Conservation (phyloP, 35 echinoderm and acorn worm species). For the Apostichopus japonicus region DNA sequence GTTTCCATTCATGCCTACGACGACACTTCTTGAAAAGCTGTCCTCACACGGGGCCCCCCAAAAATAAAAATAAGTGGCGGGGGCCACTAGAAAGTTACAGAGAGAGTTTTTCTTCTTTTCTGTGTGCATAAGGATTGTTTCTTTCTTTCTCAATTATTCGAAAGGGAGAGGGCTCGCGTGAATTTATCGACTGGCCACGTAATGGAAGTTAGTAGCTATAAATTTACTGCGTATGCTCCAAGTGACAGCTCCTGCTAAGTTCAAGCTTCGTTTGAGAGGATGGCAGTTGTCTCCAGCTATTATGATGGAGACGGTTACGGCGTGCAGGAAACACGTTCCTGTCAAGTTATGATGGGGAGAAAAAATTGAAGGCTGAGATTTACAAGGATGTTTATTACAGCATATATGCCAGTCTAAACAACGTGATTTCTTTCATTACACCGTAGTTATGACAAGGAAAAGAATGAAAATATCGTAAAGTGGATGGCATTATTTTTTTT, state of each 20-base stretch:
- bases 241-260: not conserved
- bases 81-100: not conserved
- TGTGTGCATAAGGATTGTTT: not conserved
- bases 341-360: too few species aligned
- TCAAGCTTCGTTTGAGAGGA: not conserved
- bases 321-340: too few species aligned
- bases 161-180: not conserved
- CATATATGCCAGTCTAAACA: too few species aligned
- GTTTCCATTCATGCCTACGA: not conserved
- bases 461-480: too few species aligned
- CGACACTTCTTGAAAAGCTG: not conserved
- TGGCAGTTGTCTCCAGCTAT: not conserved
- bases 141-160: not conserved
- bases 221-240: not conserved
- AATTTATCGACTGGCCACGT: not conserved
- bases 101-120: not conserved
- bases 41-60: not conserved
- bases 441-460: too few species aligned
- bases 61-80: conserved; percentile 17
- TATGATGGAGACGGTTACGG: not conserved
- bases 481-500: too few species aligned
- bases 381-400: too few species aligned
- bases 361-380: too few species aligned
- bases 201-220: not conserved
- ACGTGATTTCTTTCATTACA: too few species aligned